Base-by-base conservation (phyloP, 2,888 invertebrate genomes). In the Branchellion lobata region DNA sequence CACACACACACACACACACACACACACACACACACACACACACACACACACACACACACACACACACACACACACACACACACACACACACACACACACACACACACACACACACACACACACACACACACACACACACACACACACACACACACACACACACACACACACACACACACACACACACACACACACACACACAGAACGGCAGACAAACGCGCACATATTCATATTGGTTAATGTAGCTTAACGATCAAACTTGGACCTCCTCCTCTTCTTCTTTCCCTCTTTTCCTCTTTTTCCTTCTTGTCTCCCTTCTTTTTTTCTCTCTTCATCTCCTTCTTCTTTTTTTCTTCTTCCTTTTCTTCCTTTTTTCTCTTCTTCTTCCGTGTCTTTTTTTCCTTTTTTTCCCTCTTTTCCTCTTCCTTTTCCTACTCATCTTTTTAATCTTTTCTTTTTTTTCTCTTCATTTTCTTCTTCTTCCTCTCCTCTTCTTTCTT, bases 121-220 rank as follows among this genome's bases (percentile, higher is more conserved):
- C 31, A 8, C 24, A 31, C 24, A 73, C n/a, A 73, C 27, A 73
- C 40, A 73, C 40, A 73, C 29, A 36, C 40, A 73, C n/a, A 34
- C 11, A 73, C 29, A 36, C 40, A 34, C 36, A 36, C 40, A 73
- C 2, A 73, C 40, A 36, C 40, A 73, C 27, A 73, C 40, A 1
- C 73, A 73, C 21, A 33, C 1, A 73, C 34, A 73, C n/a, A 33
- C 34, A 73, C 36, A 73, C 21, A 73, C n/a, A 8, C n/a, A 73
- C n/a, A 33, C 34, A 11, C 36, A 73, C 1, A 33, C 1, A 73
- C 34, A 73, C n/a, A 33, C 34, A 73, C 5, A 73, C 21, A 73
- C n/a, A 73, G 21, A 73, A 0, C 27, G 18, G 34, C 72, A 29
- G 8, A 33, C 11, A 72, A 21, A 31, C 24, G 14, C 34, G 1